Conservation (phyloP, 2,113 vertebrate genomes). For the Psammodynastes pulverulentus region DNA sequence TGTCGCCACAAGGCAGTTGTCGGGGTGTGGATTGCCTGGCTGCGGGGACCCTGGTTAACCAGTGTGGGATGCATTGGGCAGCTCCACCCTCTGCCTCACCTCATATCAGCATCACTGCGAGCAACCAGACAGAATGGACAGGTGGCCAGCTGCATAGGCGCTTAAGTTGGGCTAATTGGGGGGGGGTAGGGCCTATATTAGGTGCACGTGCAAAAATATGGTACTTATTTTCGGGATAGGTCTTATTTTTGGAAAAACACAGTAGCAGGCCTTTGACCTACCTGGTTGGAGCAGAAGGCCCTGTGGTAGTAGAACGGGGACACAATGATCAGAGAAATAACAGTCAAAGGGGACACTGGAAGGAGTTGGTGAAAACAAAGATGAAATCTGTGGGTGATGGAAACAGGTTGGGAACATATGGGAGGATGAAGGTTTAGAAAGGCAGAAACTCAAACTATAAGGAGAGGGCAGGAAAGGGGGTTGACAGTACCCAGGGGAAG, state of each 20-base stretch:
- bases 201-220: no score
- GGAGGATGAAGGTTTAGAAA: neutral
- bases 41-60: no score
- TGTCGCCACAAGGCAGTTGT: no score
- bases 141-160: fast-evolving
- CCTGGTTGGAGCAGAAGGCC: neutral
- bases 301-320: neutral
- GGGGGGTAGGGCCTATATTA: no score
- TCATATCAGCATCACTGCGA: no score
- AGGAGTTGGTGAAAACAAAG: neutral
- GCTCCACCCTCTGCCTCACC: no score
- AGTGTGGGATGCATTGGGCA: no score
- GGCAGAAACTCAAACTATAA: neutral
- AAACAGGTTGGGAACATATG: neutral
- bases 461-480: neutral
- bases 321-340: neutral
- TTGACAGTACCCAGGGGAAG: neutral
- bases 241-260: no score
- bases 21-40: no score
- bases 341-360: neutral
- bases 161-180: no score
- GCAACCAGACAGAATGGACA: no score
- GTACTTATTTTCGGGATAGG: no score
- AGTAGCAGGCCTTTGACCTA: neutral
- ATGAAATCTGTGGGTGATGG: neutral